These are phyloP conservation scores for Ceratosolen fusciceps DNA, from an alignment of 1,140 invertebrate species.

Conservation along the genomic window DNA sequence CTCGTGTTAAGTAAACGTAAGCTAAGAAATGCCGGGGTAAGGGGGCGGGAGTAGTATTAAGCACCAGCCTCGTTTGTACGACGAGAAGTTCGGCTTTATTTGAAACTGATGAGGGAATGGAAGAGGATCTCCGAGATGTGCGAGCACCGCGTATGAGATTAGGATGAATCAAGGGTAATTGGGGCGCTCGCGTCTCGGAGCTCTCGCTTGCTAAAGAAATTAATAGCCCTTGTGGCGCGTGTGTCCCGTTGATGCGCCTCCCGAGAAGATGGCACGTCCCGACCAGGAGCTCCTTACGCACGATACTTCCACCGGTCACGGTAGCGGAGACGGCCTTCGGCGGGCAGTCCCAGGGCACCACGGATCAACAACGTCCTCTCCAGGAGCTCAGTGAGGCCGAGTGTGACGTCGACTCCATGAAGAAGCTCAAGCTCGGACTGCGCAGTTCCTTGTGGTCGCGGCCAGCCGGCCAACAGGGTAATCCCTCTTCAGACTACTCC, in stretches of 20 bases:
- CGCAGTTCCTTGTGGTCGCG: slow-evolving; percentile 81
- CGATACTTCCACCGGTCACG: slow-evolving; percentile 75
- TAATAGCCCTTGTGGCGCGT: slow-evolving; percentile 32
- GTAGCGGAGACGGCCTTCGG: slow-evolving; percentile 76
- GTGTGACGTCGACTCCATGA: slow-evolving; percentile 83
- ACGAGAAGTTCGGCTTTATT: no score
- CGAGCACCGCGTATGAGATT: no score
- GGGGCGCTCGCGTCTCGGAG: background rate
- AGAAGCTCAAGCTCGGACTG: slow-evolving; percentile 80
- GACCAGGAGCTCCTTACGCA: slow-evolving; percentile 75
- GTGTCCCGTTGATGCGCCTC: slow-evolving; percentile 28
- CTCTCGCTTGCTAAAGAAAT: background rate
- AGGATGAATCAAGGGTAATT: background rate
- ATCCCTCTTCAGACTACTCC: slow-evolving; percentile 76
- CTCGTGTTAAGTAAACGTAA: background rate
- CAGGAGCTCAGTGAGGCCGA: slow-evolving; percentile 78
- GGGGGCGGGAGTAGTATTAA: no score
- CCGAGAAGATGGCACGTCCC: slow-evolving; percentile 75
- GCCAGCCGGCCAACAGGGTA: slow-evolving; percentile 72
- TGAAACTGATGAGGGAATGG: no score
- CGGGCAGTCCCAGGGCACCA: slow-evolving; percentile 62
- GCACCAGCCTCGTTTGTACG: no score
- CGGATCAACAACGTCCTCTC: slow-evolving; percentile 53
- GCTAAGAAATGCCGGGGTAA: no score
- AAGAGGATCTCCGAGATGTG: no score